Evolutionary conservation across 2,113 vertebrate species (phyloP).

Genomic region (Theropithecus gelada): DNA sequence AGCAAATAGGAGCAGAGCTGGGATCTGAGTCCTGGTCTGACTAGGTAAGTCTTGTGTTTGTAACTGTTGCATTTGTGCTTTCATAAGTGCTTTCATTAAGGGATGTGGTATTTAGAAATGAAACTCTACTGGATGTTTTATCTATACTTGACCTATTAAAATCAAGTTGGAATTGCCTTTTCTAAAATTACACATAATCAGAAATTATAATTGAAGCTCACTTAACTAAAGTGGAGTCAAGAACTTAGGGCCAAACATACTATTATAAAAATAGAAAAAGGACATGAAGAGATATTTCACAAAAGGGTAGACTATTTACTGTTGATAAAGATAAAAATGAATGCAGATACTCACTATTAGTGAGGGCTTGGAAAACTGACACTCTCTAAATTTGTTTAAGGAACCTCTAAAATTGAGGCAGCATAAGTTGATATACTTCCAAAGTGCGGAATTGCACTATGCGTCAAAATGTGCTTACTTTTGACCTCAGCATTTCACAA

Average conservation of each 20-base stretch:
- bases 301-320: background rate
- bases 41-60: background rate
- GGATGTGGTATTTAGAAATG: background rate
- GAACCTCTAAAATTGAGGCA: too few relatives aligned
- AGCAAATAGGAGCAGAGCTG: background rate
- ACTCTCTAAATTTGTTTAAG: background rate
- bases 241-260: background rate
- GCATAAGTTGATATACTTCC: background rate
- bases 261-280: background rate
- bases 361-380: background rate
- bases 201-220: conserved; percentile 28
- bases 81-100: background rate
- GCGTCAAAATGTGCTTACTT: background rate
- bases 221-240: background rate
- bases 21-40: background rate
- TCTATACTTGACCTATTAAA: conserved; percentile 21
- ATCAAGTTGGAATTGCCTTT: conserved; percentile 1
- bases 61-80: background rate
- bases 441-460: background rate
- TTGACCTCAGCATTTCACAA: background rate
- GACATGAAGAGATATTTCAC: background rate
- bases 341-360: background rate
- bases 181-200: background rate
- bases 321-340: background rate
- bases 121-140: background rate